Base-by-base conservation (phyloP, 1,140 invertebrate species). In the Achroia grisella region DNA sequence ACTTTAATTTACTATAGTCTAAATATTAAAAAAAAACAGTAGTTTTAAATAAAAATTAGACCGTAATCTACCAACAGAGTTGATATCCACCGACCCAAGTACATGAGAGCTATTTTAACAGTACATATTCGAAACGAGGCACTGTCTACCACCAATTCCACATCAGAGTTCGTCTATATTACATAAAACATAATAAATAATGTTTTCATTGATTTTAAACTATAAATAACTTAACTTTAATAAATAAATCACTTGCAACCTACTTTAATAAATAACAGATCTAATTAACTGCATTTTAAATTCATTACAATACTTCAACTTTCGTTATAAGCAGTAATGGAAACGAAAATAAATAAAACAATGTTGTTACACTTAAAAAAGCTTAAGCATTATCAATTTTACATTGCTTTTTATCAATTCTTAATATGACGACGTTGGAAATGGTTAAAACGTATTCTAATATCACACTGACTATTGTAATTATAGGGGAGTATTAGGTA, bases 51-150 rank as follows among this genome's bases (percentile, higher is more conserved):
- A 31, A 31, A 10, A 3, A 2, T 23, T 2, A 3, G 17, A 23
- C 17, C 17, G 17, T 6, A 23, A 23, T 23, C 17, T 23, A 23
- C 17, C 17, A 23, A 23, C 17, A 23, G 17, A 23, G 17, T 23
- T 23, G 17, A 23, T 23, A 23, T 23, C 17, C 17, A 23, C 17
- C 6, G 17, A 37, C 35, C 17, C 35, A 17, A 13, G 8, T 17
- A 37, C n/a, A 17, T 15, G 9, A 37, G 14, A 37, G 10, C 10
- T 42, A 29, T 35, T 49, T 49, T 14, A 10, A 30, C 17, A 13
- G 31, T 36, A 46, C 44, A 34, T 36, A 28, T 10, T 32, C 28
- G 35, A 44, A 54, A 54, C 48, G 45, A 54, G 51, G 51, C 51
- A 54, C 46, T 48, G 42, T 54, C 32, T 43, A 48, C 51, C 51